phyloP scores from a whole-genome alignment of 1,140 invertebrate genomes.

The Mya arenaria region DNA sequence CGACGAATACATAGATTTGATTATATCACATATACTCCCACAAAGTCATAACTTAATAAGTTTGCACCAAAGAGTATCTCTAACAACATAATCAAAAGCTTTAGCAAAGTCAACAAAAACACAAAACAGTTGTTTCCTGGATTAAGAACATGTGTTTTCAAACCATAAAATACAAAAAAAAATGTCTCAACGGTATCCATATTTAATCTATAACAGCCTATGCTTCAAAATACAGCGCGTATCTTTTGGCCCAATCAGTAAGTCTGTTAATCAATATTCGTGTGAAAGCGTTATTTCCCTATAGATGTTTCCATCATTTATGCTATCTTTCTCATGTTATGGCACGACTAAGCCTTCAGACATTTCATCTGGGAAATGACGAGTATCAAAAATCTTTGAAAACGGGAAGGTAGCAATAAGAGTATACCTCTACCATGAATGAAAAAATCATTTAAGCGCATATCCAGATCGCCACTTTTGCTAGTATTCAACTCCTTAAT shows the following conservation, averaged over 20 bases:
- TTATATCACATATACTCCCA: conserved; percentile 10
- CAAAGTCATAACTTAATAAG: conserved; percentile 5
- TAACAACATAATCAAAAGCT: conserved; percentile 20
- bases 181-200: neutral
- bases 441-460: too few species aligned
- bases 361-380: too few species aligned
- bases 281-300: too few species aligned
- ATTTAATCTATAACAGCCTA: neutral
- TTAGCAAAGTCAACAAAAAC: conserved; percentile 31
- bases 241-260: neutral
- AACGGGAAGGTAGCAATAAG: too few species aligned
- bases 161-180: conserved; percentile 1
- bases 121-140: conserved; percentile 6
- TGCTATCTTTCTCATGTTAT: too few species aligned
- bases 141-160: neutral
- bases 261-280: conserved; percentile 8
- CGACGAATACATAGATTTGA: conserved; percentile 31
- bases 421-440: too few species aligned
- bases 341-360: too few species aligned
- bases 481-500: too few species aligned
- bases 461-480: too few species aligned
- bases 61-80: conserved; percentile 18
- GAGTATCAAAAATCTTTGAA: too few species aligned
- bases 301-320: too few species aligned
- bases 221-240: neutral